A percentile compares a stretch with the other conserved stretches of the same genome.
These are phyloP conservation scores for Triops longicaudatus DNA, from an alignment of 1,140 invertebrate genomes.

Conservation along the genomic window DNA sequence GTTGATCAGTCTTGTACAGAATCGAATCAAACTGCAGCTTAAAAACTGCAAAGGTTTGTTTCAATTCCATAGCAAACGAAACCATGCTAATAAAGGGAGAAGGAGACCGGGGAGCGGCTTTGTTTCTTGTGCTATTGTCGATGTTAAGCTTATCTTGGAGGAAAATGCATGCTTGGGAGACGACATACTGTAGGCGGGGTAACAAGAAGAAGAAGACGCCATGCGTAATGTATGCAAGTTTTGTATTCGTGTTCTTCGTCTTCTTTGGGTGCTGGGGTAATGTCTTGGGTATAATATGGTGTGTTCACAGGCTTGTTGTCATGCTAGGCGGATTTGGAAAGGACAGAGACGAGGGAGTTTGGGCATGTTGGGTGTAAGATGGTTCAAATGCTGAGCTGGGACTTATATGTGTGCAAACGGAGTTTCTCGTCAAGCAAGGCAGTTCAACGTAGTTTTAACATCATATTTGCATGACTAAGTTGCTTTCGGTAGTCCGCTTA, in stretches of 20 bases:
- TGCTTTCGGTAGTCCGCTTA: neutral
- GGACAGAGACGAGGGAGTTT: neutral
- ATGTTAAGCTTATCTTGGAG: neutral
- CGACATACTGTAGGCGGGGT: neutral
- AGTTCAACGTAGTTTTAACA: neutral
- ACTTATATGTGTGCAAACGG: no score
- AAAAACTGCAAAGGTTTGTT: no score
- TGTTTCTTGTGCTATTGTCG: no score
- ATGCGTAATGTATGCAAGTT: neutral
- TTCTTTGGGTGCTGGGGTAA: neutral
- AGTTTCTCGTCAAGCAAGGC: neutral
- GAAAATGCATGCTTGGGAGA: neutral
- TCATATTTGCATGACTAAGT: slow-evolving; percentile 2
- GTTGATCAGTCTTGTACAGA: no score
- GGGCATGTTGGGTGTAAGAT: neutral
- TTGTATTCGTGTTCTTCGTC: no score
- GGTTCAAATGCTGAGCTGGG: no score
- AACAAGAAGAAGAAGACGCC: neutral
- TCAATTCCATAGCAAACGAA: no score
- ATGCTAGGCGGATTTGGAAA: slow-evolving; percentile 1
- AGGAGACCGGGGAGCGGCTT: no score
- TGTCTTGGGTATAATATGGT: neutral
- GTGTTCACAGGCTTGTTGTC: neutral
- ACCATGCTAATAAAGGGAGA: no score
- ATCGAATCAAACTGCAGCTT: no score